Conservation (phyloP, 2,797 vertebrate species). For the Arnoldichthys spilopterus region DNA sequence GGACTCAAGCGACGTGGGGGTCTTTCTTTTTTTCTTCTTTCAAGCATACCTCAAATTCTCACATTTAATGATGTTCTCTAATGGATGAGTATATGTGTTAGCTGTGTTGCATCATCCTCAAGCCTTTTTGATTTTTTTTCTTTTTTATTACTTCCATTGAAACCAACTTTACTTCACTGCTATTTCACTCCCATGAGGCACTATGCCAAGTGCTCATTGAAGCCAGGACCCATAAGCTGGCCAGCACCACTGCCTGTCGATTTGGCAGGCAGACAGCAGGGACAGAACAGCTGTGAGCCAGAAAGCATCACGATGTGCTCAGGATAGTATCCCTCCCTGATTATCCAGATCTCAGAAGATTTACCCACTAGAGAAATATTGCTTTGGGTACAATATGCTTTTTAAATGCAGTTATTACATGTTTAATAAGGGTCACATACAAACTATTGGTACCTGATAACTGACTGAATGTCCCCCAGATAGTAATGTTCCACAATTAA, state of each 20-base stretch:
- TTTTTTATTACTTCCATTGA: constrained; percentile 51
- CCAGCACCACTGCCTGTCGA: not conserved
- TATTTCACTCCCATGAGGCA: constrained; percentile 52
- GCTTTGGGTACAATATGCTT: too few relatives aligned
- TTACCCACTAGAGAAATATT: too few relatives aligned
- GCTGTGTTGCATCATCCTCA: constrained; percentile 12
- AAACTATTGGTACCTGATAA: too few relatives aligned
- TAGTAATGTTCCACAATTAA: too few relatives aligned
- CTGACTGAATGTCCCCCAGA: too few relatives aligned
- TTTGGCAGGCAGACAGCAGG: not conserved
- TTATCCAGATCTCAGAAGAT: not conserved
- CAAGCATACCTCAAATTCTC: constrained; percentile 20
- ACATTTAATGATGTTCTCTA: constrained; percentile 35
- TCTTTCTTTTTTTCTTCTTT: constrained; percentile 11
- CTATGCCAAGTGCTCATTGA: constrained; percentile 56
- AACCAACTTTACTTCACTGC: constrained; percentile 52
- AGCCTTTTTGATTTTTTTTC: not conserved
- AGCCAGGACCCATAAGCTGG: constrained; percentile 31
- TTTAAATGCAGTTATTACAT: too few relatives aligned
- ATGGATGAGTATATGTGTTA: constrained; percentile 14
- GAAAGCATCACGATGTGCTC: not conserved
- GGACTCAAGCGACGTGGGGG: constrained; percentile 21
- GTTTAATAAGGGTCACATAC: too few relatives aligned
- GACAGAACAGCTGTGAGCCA: constrained; percentile 1
- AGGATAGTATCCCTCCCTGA: not conserved